These are phyloP conservation scores for Nephrotoma guestfalica DNA, from an alignment of 2,888 invertebrate species.

Conservation along the genomic window DNA sequence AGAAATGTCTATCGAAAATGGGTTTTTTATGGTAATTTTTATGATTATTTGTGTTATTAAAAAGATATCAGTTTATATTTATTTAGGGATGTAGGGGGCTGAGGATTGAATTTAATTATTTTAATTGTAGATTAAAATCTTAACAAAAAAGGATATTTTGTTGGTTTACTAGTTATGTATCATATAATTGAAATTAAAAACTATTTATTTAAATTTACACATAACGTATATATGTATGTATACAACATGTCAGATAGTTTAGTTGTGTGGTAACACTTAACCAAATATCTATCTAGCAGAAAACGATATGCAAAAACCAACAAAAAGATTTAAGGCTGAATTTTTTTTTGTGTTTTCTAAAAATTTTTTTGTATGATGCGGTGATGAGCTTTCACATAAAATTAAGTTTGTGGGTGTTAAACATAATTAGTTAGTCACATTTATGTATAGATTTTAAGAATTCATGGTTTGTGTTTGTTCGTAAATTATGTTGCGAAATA, in stretches of 20 bases:
- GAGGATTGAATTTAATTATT: background rate
- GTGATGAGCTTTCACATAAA: background rate
- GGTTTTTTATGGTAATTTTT: background rate
- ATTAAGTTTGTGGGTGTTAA: background rate
- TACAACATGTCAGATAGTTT: background rate
- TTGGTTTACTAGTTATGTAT: background rate
- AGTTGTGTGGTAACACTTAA: background rate
- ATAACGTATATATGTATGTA: background rate
- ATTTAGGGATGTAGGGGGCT: background rate
- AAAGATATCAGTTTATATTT: background rate
- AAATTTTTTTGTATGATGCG: background rate
- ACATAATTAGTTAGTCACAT: too few relatives aligned
- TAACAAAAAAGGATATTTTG: background rate
- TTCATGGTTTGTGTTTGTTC: too few relatives aligned
- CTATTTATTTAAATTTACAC: background rate
- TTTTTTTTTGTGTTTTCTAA: background rate
- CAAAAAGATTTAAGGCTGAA: background rate
- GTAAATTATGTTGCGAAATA: too few relatives aligned
- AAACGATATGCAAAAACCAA: background rate
- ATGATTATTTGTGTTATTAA: background rate
- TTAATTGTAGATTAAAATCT: background rate
- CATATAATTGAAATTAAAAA: background rate
- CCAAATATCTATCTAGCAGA: background rate
- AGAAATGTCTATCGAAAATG: background rate
- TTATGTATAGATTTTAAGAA: too few relatives aligned